Conservation (phyloP, 2,113 vertebrate genomes). For the Carassius gibelio region DNA sequence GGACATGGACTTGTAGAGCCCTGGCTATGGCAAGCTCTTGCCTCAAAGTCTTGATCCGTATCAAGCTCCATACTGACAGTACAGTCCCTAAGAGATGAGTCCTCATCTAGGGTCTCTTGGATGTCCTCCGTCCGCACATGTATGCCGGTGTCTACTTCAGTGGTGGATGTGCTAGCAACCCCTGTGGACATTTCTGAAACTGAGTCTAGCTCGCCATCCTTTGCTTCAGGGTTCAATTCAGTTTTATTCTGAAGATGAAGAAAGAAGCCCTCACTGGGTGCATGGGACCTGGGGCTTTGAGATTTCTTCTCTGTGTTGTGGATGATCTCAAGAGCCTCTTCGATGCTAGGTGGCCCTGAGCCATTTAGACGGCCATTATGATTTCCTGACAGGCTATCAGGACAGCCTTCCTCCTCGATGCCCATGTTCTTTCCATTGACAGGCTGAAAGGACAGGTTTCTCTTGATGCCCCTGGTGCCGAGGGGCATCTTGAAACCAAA, state of each 20-base stretch:
- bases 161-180: conserved; percentile 83
- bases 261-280: conserved; percentile 89
- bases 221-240: conserved; percentile 70
- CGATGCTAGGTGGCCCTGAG: conserved; percentile 83
- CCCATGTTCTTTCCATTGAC: conserved; percentile 85
- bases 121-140: conserved; percentile 94
- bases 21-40: conserved; percentile 69
- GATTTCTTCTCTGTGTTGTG: conserved; percentile 81
- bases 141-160: conserved; percentile 93
- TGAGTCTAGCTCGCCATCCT: conserved; percentile 70
- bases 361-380: conserved; percentile 69
- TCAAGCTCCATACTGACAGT: conserved; percentile 95
- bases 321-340: conserved; percentile 92
- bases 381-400: conserved; percentile 64
- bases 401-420: conserved; percentile 85
- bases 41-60: conserved; percentile 84
- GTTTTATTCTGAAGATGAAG: conserved; percentile 83
- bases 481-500: conserved; percentile 81
- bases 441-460: conserved; percentile 89
- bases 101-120: conserved; percentile 90
- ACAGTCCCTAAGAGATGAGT: conserved; percentile 93
- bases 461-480: conserved; percentile 80
- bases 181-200: conserved; percentile 81
- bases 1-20: conserved; percentile 84
- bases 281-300: conserved; percentile 70